Evolutionary conservation across 2,113 vertebrate genomes (phyloP).

Genomic region (Hiodon tergisus): DNA sequence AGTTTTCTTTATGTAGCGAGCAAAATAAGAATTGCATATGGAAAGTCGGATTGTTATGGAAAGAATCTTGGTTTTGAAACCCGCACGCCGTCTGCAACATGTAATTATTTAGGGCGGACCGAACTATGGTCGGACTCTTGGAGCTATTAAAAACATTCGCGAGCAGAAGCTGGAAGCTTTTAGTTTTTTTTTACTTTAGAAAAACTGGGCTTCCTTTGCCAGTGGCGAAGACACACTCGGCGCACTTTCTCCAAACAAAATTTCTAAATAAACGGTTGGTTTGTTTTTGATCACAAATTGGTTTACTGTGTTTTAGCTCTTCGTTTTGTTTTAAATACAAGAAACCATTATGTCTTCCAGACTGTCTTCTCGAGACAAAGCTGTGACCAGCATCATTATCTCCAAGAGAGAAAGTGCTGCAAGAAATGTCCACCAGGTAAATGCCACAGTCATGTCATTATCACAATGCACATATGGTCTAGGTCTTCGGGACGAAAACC

Average conservation of each 20-base stretch:
- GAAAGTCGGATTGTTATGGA: neutral
- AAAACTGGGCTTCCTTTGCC: too few species aligned
- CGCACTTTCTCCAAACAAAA: too few species aligned
- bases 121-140: slow-evolving; percentile 51
- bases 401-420: slow-evolving; percentile 49
- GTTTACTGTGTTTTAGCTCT: neutral
- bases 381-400: slow-evolving; percentile 51
- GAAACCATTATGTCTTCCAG: slow-evolving; percentile 35
- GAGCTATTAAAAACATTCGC: slow-evolving; percentile 49
- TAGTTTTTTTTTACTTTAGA: slow-evolving; percentile 37
- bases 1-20: too few species aligned
- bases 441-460: neutral
- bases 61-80: neutral
- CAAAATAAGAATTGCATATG: too few species aligned
- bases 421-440: slow-evolving; percentile 62
- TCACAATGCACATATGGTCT: too few species aligned
- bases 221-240: too few species aligned
- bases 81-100: slow-evolving; percentile 32
- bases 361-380: slow-evolving; percentile 36
- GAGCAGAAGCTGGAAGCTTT: slow-evolving; percentile 19
- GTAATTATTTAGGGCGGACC: slow-evolving; percentile 61
- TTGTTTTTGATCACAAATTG: neutral
- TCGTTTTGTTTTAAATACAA: neutral
- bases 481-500: neutral
- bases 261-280: slow-evolving; percentile 1